phyloP scores from a whole-genome alignment of 37 sponge, comb jelly and placozoan genomes.

The Haliclona indistincta region DNA sequence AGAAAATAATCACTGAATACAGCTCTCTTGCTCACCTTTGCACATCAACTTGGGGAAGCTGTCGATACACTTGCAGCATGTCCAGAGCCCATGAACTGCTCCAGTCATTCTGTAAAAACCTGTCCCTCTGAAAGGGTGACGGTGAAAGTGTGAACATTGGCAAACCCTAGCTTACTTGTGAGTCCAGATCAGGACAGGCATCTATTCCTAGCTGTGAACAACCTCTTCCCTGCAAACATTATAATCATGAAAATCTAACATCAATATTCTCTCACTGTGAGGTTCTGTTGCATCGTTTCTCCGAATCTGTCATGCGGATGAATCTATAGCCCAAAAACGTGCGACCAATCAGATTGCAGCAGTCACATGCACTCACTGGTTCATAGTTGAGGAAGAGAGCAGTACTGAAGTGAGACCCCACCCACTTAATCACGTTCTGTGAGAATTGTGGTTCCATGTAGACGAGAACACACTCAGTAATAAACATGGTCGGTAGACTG shows the following conservation, averaged over 20 bases:
- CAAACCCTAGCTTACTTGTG: conserved; percentile 37
- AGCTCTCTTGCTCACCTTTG: conserved; percentile 26
- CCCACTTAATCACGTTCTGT: conserved; percentile 66
- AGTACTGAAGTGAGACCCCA: conserved; percentile 48
- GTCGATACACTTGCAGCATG: conserved; percentile 68
- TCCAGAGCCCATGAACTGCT: conserved; percentile 48
- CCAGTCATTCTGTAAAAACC: conserved; percentile 63
- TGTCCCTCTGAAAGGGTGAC: conserved; percentile 17
- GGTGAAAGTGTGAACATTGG: background rate
- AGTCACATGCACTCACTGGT: conserved; percentile 54
- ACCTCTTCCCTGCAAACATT: too few relatives aligned
- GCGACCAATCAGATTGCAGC: background rate
- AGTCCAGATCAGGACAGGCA: conserved; percentile 62
- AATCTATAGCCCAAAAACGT: conserved; percentile 25
- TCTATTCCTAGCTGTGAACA: conserved; percentile 68
- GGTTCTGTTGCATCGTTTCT: conserved; percentile 57
- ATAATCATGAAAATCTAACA: too few relatives aligned
- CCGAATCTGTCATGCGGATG: conserved; percentile 64
- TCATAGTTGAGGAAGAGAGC: conserved; percentile 83
- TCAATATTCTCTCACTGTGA: too few relatives aligned
- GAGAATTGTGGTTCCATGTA: conserved; percentile 73
- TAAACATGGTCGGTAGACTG: conserved; percentile 71
- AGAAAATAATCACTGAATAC: background rate
- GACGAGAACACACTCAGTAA: conserved; percentile 88
- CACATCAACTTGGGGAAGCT: conserved; percentile 56